Conservation (phyloP, 2,113 vertebrate genomes). For the Pleuronectes platessa region DNA sequence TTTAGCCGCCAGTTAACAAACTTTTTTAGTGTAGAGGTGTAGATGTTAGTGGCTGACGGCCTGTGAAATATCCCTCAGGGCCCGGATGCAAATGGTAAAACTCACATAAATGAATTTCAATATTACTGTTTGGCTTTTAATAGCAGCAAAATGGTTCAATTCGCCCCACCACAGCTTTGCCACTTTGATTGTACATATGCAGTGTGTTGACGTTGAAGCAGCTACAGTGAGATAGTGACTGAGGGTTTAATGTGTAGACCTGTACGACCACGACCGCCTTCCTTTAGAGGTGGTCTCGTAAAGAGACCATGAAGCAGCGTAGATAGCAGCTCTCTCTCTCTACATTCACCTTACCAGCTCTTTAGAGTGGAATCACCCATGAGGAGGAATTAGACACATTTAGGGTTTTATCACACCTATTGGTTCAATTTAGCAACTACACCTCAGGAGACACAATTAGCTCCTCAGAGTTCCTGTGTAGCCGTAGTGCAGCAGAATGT, state of each 20-base stretch:
- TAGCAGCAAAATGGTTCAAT: conserved; percentile 91
- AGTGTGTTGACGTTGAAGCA: conserved; percentile 62
- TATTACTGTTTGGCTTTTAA: conserved; percentile 72
- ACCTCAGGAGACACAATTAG: conserved; percentile 44
- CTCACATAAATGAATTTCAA: conserved; percentile 77
- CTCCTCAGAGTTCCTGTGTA: conserved; percentile 47
- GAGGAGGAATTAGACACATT: conserved; percentile 45
- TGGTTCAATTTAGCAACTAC: conserved; percentile 32
- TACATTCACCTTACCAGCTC: conserved; percentile 78
- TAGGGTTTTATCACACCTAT: conserved; percentile 5
- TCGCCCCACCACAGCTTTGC: conserved; percentile 67
- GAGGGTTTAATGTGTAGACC: conserved; percentile 81
- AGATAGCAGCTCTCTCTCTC: conserved; percentile 58
- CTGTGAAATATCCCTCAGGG: background rate
- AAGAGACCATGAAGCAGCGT: conserved; percentile 58
- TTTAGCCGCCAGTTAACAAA: background rate
- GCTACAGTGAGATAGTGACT: conserved; percentile 64
- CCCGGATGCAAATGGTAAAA: conserved; percentile 72
- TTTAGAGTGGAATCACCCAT: conserved; percentile 18
- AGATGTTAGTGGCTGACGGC: background rate
- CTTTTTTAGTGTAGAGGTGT: conserved; percentile 8
- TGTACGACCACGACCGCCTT: conserved; percentile 88
- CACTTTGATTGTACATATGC: conserved; percentile 66
- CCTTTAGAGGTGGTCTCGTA: conserved; percentile 70
- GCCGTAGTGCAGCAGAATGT: conserved; percentile 50